Percentiles rank a stretch among this genome's conserved stretches.
These are phyloP conservation scores for Cervus canadensis DNA, from an alignment of 2,113 vertebrate genomes.

Conservation along the genomic window DNA sequence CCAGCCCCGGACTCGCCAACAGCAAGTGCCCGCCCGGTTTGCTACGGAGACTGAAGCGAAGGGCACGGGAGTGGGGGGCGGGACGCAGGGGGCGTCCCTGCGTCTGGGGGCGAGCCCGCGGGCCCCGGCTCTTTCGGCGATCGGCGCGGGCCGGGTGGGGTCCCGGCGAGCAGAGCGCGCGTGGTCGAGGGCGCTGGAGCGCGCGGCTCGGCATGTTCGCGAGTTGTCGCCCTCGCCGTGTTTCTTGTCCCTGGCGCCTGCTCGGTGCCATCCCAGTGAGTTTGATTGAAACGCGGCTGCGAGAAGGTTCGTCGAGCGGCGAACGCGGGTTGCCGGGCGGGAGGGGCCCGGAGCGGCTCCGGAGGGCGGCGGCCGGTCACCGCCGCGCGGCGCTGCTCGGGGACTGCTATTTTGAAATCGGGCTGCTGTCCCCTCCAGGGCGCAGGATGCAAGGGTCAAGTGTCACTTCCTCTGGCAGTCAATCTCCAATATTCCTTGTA, in stretches of 20 bases:
- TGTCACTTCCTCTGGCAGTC: slow-evolving; percentile 78
- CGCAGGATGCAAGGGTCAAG: slow-evolving; percentile 73
- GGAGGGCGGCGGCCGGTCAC: not conserved
- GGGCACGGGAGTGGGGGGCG: not conserved
- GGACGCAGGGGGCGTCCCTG: not conserved
- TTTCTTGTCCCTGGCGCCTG: not conserved
- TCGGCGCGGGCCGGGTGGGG: not conserved
- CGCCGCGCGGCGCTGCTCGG: not conserved
- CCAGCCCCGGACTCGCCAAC: not conserved
- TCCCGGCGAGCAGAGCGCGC: not conserved
- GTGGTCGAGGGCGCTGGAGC: not conserved
- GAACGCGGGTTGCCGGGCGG: not conserved
- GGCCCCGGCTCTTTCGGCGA: not conserved
- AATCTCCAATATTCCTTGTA: slow-evolving; percentile 68
- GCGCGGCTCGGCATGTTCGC: not conserved
- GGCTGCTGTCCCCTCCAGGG: slow-evolving; percentile 51
- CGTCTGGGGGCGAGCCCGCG: not conserved
- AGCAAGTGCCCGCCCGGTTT: fast-evolving
- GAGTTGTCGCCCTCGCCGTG: not conserved
- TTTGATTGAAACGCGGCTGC: slow-evolving; percentile 13
- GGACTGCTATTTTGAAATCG: slow-evolving; percentile 73
- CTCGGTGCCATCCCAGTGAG: slow-evolving; percentile 22
- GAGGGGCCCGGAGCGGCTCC: not conserved
- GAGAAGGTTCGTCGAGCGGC: not conserved
- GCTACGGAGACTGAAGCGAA: not conserved